Percentiles rank a stretch among this genome's conserved stretches.
Conservation (phyloP, 2,797 vertebrate species). For the Momotus momota region DNA sequence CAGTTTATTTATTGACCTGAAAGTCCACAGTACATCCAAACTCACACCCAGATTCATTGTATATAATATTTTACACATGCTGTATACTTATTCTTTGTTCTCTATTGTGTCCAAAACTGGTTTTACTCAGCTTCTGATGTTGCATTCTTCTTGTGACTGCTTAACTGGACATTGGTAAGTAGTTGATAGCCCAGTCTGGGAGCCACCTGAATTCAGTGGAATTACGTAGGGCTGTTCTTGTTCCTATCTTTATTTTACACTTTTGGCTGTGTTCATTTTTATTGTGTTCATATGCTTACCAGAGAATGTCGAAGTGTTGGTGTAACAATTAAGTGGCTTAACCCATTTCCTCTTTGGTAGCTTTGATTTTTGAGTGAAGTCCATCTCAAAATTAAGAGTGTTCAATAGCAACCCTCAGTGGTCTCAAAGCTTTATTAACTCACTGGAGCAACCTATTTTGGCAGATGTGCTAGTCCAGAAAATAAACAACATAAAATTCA, state of each 20-base stretch:
- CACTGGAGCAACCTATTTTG: constrained; percentile 12
- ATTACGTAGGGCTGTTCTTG: not conserved
- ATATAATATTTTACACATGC: not conserved
- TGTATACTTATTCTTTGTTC: not conserved
- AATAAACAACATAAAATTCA: constrained; percentile 58
- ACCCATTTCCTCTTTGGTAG: not conserved
- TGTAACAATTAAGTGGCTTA: not conserved
- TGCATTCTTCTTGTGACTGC: not conserved
- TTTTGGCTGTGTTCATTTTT: not conserved
- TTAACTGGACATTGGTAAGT: not conserved
- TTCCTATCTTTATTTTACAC: not conserved
- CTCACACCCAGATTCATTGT: not conserved
- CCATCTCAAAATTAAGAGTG: constrained; percentile 11
- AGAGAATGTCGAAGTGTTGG: not conserved
- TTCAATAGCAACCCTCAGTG: not conserved
- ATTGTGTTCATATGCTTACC: not conserved
- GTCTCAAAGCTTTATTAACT: constrained; percentile 21
- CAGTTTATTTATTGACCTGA: not conserved
- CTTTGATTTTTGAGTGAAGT: constrained; percentile 11
- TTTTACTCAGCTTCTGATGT: not conserved
- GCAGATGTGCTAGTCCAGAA: constrained; percentile 43
- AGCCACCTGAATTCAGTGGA: not conserved
- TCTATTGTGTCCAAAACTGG: not conserved
- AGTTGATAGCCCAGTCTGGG: not conserved
- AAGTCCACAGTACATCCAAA: not conserved